Evolutionary conservation across 2,888 invertebrate species (phyloP), one percentile per base, ranked within the genome.

Genomic region (Dromius quadrimaculatus): DNA sequence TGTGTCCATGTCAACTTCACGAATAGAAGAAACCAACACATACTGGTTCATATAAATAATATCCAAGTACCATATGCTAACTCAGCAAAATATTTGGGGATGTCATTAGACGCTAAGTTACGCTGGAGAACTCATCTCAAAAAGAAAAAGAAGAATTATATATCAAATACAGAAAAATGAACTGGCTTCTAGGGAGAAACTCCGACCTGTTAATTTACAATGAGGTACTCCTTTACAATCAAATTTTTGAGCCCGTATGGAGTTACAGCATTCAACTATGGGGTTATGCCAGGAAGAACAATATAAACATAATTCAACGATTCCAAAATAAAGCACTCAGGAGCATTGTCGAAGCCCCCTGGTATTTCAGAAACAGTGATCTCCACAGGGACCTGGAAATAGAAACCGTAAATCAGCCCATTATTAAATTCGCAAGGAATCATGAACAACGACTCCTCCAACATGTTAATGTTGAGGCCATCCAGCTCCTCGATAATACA

Each of bases 1-100:
- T 76, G 74, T 9, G 57, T 63, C 1, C 74, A 76, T 43, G 68
- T 76, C 45, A 75, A 74, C n/a, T 76, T 77, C 57, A 73, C 75
- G 9, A 73, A 71, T 13, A 73, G 73, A 71, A 73, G 69, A 71
- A 71, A 43, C 59, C 57, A 47, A 63, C 63, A 63, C 15, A 63
- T 63, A 43, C 63, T 45, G 13, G 54, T 63, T 20, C 50, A 43
- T 38, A 59, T 63, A 28, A 73, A 71, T 13, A 61, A 64, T 50
- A 62, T 13, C 13, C 59, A 41, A n/a, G 41, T 71, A 19, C 71
- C 72, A 41, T 71, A 62, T 61, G 57, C 70, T 13, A 66, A 71
- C 38, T 38, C 61, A 65, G 69, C 72, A 36, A 71, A 72, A 65
- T 73, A 73, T 59, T 32, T 73, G 54, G 72, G 72, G 54, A 63